Conservation (phyloP, 2,888 invertebrate genomes). For the Sinotaia quadrata region DNA sequence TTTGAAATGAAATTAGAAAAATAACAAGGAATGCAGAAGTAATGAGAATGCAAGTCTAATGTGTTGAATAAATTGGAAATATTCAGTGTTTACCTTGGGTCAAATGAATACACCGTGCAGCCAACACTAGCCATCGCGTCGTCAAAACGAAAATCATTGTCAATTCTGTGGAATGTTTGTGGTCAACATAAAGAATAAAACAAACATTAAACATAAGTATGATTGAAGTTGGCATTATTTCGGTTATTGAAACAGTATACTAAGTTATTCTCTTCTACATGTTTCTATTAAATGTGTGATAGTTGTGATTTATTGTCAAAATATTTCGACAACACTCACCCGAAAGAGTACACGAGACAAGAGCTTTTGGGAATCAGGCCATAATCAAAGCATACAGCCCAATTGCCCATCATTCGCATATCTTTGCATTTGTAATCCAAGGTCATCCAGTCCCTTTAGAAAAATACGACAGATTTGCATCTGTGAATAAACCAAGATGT, state of each 20-base stretch:
- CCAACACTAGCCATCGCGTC: constrained; percentile 26
- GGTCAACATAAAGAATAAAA: too few species aligned
- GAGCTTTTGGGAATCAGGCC: not conserved
- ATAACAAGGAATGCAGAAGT: not conserved
- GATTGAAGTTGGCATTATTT: too few species aligned
- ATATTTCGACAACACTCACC: too few species aligned
- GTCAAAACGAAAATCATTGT: constrained; percentile 30
- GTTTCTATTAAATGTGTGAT: too few species aligned
- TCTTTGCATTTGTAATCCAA: not conserved
- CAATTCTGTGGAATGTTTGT: too few species aligned
- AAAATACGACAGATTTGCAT: too few species aligned
- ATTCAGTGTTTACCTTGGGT: constrained; percentile 29
- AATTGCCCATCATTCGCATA: not conserved
- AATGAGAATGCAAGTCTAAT: not conserved
- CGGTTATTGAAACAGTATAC: too few species aligned
- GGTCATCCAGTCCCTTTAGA: not conserved
- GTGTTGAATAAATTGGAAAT: too few species aligned
- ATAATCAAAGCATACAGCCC: not conserved
- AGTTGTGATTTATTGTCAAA: too few species aligned
- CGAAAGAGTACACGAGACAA: not conserved
- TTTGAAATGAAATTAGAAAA: too few species aligned
- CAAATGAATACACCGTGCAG: constrained; percentile 33
- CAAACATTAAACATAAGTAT: too few species aligned
- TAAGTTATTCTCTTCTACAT: too few species aligned
- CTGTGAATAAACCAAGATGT: constrained; percentile 1